phyloP scores from a whole-genome alignment of 2,113 vertebrate species.

The Oreotragus oreotragus region DNA sequence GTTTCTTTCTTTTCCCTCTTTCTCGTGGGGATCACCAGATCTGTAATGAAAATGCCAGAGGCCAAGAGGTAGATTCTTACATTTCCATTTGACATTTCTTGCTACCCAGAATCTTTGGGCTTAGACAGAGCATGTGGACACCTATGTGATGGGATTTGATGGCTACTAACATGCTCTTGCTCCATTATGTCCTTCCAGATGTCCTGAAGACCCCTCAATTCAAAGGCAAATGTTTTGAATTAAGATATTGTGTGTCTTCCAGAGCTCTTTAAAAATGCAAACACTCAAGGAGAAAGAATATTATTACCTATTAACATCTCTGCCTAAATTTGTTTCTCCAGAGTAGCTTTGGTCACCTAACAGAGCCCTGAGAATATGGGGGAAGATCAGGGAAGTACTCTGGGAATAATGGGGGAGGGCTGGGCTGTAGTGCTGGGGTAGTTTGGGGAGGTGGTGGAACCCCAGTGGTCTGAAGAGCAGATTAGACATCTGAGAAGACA shows the following conservation, averaged over 20 bases:
- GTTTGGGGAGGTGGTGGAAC: not conserved
- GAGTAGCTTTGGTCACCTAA: not conserved
- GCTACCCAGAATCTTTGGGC: not conserved
- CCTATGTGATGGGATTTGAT: not conserved
- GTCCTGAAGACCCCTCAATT: not conserved
- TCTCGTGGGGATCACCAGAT: not conserved
- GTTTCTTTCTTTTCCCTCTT: not conserved
- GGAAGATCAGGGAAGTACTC: not conserved
- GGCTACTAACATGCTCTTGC: not conserved
- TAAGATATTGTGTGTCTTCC: not conserved
- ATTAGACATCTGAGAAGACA: not conserved
- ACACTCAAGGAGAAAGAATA: not conserved
- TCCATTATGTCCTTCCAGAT: not conserved
- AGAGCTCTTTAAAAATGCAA: not conserved
- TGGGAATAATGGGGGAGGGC: not conserved
- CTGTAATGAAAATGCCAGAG: not conserved
- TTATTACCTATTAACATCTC: not conserved
- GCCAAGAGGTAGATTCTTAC: not conserved
- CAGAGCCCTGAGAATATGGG: not conserved
- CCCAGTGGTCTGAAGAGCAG: not conserved
- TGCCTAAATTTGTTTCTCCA: not conserved
- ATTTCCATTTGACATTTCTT: not conserved
- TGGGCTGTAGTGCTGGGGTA: not conserved
- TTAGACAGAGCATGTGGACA: not conserved
- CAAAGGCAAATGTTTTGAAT: constrained; percentile 6